Conservation (phyloP, 2,797 vertebrate species). For the Onychomys torridus region DNA sequence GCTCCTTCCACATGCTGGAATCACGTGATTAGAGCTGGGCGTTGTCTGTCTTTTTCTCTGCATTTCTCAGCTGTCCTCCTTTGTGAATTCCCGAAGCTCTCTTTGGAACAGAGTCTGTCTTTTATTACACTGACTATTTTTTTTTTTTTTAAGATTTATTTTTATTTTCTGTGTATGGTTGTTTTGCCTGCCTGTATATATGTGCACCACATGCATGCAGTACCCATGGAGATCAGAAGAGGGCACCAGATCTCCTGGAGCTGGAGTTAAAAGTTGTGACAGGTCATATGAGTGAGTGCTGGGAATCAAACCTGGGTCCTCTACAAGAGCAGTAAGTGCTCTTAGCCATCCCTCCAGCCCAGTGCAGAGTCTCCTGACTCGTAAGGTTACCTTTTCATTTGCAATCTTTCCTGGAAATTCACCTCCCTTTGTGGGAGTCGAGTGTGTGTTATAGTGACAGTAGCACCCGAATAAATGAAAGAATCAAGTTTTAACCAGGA, state of each 20-base stretch:
- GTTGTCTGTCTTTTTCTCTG: neutral
- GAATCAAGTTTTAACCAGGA: neutral
- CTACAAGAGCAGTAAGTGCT: neutral
- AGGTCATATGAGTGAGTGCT: neutral
- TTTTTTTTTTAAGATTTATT: neutral
- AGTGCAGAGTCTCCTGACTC: neutral
- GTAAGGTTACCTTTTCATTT: neutral
- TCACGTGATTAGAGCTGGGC: neutral
- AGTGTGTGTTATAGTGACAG: neutral
- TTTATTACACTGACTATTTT: neutral
- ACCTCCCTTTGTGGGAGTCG: neutral
- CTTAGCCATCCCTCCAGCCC: neutral
- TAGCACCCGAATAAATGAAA: neutral
- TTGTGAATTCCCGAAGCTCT: neutral
- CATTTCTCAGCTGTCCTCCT: neutral
- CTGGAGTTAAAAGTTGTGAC: neutral
- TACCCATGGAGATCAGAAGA: neutral
- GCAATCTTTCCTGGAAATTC: neutral
- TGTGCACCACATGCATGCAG: neutral
- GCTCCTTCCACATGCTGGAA: too few relatives aligned
- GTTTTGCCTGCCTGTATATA: neutral
- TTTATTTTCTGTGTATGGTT: neutral
- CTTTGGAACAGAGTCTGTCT: neutral
- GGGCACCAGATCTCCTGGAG: neutral
- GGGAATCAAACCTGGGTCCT: neutral